phyloP scores from a whole-genome alignment of 1,140 invertebrate genomes.

The Drosophila quadrilineata region DNA sequence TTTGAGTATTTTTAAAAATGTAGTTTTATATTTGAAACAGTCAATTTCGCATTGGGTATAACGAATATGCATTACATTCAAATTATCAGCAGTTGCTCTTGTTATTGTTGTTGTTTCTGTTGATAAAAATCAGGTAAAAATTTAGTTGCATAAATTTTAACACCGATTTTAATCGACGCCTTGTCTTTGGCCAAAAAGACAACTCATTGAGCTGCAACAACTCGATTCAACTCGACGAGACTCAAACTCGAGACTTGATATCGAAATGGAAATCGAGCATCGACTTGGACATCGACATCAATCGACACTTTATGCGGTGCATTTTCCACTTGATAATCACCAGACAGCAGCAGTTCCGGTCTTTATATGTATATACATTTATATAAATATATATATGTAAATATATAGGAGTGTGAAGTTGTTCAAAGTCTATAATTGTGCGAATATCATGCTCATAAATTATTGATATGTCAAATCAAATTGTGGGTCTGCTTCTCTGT shows the following conservation, averaged over 20 bases:
- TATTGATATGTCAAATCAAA: conserved; percentile 77
- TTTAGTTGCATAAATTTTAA: conserved; percentile 76
- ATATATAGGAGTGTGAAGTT: conserved; percentile 9
- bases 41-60: conserved; percentile 54
- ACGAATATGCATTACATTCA: conserved; percentile 41
- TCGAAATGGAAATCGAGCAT: conserved; percentile 25
- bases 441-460: conserved; percentile 61
- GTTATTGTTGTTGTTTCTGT: conserved; percentile 28
- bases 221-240: no score
- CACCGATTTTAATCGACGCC: conserved; percentile 73
- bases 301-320: conserved; percentile 54
- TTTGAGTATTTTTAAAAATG: no score
- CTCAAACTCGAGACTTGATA: conserved; percentile 1
- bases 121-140: conserved; percentile 70
- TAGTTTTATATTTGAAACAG: no score
- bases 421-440: conserved; percentile 53
- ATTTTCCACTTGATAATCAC: conserved; percentile 61
- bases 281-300: conserved; percentile 24
- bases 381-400: conserved; percentile 8
- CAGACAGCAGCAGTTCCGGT: conserved; percentile 68
- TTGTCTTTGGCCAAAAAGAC: conserved; percentile 56
- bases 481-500: conserved; percentile 50
- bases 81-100: conserved; percentile 22
- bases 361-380: neutral
- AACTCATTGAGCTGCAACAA: conserved; percentile 59